Percentiles rank a stretch among this genome's conserved stretches.
Conservation (phyloP, 2,113 vertebrate species). For the Zosterops hypoxanthus region DNA sequence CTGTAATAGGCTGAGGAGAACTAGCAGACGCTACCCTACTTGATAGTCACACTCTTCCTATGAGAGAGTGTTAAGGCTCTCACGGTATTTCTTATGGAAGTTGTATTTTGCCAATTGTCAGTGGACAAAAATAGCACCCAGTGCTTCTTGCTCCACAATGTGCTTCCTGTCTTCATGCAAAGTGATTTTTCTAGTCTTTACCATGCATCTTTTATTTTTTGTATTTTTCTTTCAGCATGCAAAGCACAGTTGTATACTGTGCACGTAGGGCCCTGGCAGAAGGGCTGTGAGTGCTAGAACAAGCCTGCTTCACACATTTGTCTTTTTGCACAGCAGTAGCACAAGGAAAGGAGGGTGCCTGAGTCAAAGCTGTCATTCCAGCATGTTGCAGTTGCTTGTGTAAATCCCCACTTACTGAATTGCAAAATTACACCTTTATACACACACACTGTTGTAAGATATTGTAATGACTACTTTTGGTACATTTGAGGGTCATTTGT, state of each 20-base stretch:
- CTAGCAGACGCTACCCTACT: neutral
- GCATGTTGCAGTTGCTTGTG: neutral
- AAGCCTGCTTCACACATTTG: rapidly evolving
- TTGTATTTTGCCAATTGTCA: neutral
- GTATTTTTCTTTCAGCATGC: neutral
- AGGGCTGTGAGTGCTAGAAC: neutral
- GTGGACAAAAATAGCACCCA: neutral
- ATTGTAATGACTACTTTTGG: slow-evolving; percentile 2
- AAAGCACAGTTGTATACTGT: rapidly evolving
- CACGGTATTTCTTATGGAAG: neutral
- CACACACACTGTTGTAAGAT: neutral
- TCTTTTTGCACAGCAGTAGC: neutral
- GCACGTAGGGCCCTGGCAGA: rapidly evolving
- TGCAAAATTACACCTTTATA: slow-evolving; percentile 7
- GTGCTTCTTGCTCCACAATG: rapidly evolving
- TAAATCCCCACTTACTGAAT: slow-evolving; percentile 10
- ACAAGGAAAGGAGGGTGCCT: neutral
- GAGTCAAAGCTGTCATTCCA: neutral
- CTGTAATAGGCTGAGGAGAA: neutral
- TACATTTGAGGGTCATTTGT: slow-evolving; percentile 10
- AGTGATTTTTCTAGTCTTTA: neutral
- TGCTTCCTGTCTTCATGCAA: neutral
- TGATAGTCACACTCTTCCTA: neutral
- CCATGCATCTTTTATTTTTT: neutral
- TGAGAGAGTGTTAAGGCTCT: neutral